Evolutionary conservation across 2,888 invertebrate species (phyloP), one percentile per base, ranked within the genome.

Genomic region (Hybos culiciformis): DNA sequence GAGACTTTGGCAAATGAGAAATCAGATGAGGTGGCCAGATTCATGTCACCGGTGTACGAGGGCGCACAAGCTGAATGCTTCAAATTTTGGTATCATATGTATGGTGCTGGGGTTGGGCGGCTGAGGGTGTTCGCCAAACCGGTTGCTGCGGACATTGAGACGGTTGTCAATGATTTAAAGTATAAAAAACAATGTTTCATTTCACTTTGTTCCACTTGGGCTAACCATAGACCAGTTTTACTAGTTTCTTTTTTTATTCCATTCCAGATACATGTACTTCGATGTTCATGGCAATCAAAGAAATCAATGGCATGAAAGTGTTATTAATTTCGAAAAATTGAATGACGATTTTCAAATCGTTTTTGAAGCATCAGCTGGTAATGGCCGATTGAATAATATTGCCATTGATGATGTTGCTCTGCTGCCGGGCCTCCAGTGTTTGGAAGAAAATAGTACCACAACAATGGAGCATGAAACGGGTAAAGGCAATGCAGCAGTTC

Each of bases 381-480:
- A 54, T 1, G 72, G 72, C 18, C 80, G 75, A 49, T 73, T 79
- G 7, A 83, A 84, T 42, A 86, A 87, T 56, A 80, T 83, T 26
- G 87, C 87, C 0, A 73, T 88, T 12, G 88, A 90, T 52, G 88
- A 90, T 57, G 76, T 88, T 0, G 70, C 72, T 7, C 65, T 87
- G 23, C 66, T 78, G 21, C 72, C 73, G 24, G 60, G 57, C 23
- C 49, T 43, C 1, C 56, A 60, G 1, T 62, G 63, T 44, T 19
- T 41, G 15, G 18, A 42, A 12, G 54, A 51, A 21, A 29, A 31
- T 2, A 24, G 46, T 12, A 41, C 45, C 5, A 41, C 38, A 2
- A 41, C 39, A 2, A 36, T 38, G 1, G 2, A 32, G 8, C 5
- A 4, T 7, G 2, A 3, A 29, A 18, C 8, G 6, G 29, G 9